A percentile compares a stretch with the other conserved stretches of the same genome.
phyloP scores from a whole-genome alignment of 2,113 vertebrate species.

The Psammodynastes pulverulentus region DNA sequence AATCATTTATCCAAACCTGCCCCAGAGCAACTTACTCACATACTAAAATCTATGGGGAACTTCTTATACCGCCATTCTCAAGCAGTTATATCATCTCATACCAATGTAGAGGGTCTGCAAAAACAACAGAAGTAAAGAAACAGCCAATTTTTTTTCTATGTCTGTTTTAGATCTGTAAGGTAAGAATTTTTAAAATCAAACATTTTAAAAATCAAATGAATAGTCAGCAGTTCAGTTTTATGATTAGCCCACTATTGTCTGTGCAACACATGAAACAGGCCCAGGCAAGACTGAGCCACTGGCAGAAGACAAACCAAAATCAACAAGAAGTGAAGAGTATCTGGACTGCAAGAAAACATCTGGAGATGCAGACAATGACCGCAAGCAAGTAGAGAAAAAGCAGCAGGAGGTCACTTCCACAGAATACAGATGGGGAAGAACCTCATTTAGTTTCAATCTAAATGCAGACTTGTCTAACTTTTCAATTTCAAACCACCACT shows the following conservation, averaged over 20 bases:
- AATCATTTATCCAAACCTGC: neutral
- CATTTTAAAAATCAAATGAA: neutral
- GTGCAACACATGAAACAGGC: neutral
- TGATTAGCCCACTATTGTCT: neutral
- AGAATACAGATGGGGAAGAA: neutral
- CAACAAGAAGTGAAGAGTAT: neutral
- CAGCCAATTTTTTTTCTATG: neutral
- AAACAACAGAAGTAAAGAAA: neutral
- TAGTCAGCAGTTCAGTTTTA: neutral
- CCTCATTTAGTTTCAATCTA: neutral
- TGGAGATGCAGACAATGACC: neutral
- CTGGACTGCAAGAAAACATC: neutral
- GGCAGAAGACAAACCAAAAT: neutral
- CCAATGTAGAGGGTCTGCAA: neutral
- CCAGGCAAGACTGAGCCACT: neutral
- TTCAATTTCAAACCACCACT: neutral
- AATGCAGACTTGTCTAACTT: neutral
- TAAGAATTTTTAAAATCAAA: neutral
- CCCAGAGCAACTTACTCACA: neutral
- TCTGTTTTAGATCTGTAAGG: neutral
- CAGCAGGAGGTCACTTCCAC: neutral
- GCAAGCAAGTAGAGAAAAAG: neutral
- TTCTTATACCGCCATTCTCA: neutral
- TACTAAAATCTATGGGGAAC: neutral
- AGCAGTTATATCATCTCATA: neutral